Conservation (phyloP, 2,888 invertebrate species). For the Drosophila testacea region DNA sequence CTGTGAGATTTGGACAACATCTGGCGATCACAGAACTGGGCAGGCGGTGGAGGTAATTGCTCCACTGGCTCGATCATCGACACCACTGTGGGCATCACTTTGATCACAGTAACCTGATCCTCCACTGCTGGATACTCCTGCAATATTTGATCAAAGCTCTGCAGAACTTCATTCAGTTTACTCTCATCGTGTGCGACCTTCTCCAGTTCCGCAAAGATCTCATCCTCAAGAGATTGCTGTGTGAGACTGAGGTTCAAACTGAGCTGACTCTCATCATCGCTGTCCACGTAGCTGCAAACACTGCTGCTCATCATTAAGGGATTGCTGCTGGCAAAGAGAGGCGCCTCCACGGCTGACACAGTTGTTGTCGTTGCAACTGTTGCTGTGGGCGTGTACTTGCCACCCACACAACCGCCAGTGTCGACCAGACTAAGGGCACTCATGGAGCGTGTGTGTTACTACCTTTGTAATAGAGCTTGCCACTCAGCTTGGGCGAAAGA, state of each 20-base stretch:
- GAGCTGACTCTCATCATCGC: slow-evolving; percentile 82
- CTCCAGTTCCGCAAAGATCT: slow-evolving; percentile 85
- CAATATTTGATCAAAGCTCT: slow-evolving; percentile 87
- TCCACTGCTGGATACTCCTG: slow-evolving; percentile 84
- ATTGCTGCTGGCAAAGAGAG: slow-evolving; percentile 7
- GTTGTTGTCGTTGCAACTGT: slow-evolving; percentile 4
- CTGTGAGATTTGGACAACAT: slow-evolving; percentile 89
- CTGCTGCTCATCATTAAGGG: slow-evolving; percentile 52
- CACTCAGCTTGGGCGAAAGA: slow-evolving; percentile 82
- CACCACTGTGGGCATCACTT: slow-evolving; percentile 4
- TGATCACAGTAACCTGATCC: slow-evolving; percentile 16
- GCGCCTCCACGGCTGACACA: not conserved
- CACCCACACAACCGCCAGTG: slow-evolving; percentile 59
- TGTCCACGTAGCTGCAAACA: slow-evolving; percentile 76
- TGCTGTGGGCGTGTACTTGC: slow-evolving; percentile 67
- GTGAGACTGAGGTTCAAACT: slow-evolving; percentile 80
- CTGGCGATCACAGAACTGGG: slow-evolving; percentile 47
- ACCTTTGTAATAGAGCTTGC: slow-evolving; percentile 82
- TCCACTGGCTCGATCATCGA: slow-evolving; percentile 16
- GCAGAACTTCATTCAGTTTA: slow-evolving; percentile 86
- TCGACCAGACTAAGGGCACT: slow-evolving; percentile 70
- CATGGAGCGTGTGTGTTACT: slow-evolving; percentile 80
- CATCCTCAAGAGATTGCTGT: slow-evolving; percentile 84
- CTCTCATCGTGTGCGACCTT: slow-evolving; percentile 85
- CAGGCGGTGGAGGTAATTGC: slow-evolving; percentile 49